Evolutionary conservation across 2,797 vertebrate genomes (phyloP).

Genomic region (Tenualosa ilisha): DNA sequence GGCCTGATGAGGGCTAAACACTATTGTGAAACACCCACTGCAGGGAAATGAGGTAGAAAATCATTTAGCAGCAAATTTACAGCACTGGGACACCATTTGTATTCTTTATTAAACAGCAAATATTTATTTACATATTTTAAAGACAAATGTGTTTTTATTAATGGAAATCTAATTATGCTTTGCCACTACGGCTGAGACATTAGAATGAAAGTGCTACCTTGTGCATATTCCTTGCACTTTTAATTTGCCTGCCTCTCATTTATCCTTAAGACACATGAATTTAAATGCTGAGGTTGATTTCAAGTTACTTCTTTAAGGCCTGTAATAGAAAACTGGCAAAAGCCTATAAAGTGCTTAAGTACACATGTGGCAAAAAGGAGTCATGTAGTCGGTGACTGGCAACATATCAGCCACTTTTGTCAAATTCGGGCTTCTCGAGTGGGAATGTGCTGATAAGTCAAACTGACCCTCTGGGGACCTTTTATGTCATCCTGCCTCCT

Average conservation of each 20-base stretch:
- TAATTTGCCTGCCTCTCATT: constrained; percentile 33
- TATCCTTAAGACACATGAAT: constrained; percentile 9
- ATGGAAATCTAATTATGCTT: constrained; percentile 47
- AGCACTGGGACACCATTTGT: constrained; percentile 41
- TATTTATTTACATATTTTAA: constrained; percentile 51
- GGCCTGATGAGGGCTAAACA: not conserved
- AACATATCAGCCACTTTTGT: constrained; percentile 1
- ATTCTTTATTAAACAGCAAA: constrained; percentile 45
- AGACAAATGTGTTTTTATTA: constrained; percentile 46
- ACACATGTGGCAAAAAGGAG: not conserved
- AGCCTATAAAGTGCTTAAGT: not conserved
- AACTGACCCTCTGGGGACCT: not conserved
- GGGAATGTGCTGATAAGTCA: constrained; percentile 10
- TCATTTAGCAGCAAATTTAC: constrained; percentile 47
- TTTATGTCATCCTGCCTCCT: not conserved
- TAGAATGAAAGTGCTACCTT: constrained; percentile 38
- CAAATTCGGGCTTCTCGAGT: not conserved
- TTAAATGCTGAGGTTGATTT: constrained; percentile 36
- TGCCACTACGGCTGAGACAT: constrained; percentile 33
- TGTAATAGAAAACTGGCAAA: not conserved
- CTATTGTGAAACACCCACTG: not conserved
- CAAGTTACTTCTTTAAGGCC: constrained; percentile 26
- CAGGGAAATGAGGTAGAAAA: constrained; percentile 38
- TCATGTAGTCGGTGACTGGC: not conserved
- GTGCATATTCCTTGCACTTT: constrained; percentile 33